Conservation (phyloP, 2,797 vertebrate species). For the Manis javanica region DNA sequence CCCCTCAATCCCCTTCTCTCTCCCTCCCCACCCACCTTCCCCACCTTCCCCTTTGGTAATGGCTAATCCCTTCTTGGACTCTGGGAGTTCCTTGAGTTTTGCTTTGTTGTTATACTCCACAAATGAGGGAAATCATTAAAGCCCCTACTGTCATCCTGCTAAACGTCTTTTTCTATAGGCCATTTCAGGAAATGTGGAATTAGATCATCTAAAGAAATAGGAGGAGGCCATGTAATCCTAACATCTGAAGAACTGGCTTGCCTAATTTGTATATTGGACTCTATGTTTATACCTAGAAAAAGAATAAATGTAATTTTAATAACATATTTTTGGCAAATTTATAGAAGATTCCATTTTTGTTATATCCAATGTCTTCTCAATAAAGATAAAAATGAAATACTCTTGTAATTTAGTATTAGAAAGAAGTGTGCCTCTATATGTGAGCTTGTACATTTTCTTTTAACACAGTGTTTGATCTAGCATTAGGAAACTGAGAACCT, state of each 20-base stretch:
- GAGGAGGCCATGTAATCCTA: neutral
- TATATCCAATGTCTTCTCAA: neutral
- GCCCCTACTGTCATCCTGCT: neutral
- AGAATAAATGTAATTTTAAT: neutral
- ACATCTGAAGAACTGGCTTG: neutral
- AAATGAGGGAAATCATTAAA: neutral
- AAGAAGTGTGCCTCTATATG: neutral
- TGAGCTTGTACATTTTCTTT: neutral
- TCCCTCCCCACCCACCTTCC: too few relatives aligned
- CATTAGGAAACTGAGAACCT: neutral
- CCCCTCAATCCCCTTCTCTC: too few relatives aligned
- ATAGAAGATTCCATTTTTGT: neutral
- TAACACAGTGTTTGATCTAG: neutral
- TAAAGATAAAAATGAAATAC: slow-evolving; percentile 11
- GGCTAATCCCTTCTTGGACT: too few relatives aligned
- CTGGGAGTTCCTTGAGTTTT: too few relatives aligned
- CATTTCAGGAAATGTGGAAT: neutral
- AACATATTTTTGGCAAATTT: neutral
- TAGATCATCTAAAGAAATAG: neutral
- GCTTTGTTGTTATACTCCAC: too few relatives aligned
- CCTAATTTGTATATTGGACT: neutral
- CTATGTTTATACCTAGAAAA: neutral
- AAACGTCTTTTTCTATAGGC: neutral
- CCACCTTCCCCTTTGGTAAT: too few relatives aligned
- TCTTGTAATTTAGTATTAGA: neutral